A percentile compares a stretch with the other conserved stretches of the same genome.
phyloP scores from a whole-genome alignment of 2,797 vertebrate genomes.

The Clamator glandarius region DNA sequence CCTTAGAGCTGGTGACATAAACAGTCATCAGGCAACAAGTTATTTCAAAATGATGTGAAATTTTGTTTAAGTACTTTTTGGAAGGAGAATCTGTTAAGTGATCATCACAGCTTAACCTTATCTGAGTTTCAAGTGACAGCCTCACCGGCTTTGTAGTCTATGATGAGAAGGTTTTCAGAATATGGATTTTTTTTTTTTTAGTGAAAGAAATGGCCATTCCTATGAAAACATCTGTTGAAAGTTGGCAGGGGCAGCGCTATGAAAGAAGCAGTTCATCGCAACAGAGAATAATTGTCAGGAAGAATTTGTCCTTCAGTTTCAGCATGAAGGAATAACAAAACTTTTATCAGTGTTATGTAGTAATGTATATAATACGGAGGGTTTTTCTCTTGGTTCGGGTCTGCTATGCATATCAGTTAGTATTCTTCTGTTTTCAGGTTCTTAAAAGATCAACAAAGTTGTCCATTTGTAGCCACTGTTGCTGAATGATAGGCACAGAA shows the following conservation, averaged over 20 bases:
- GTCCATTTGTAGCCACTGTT: not conserved
- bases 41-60: conserved; percentile 78
- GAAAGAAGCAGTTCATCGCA: conserved; percentile 81
- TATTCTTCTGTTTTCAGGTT: not conserved
- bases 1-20: conserved; percentile 74
- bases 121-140: conserved; percentile 80
- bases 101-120: conserved; percentile 80
- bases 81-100: conserved; percentile 73
- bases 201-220: conserved; percentile 69
- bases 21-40: conserved; percentile 72
- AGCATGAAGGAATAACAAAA: conserved; percentile 31
- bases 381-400: not conserved
- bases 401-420: not conserved
- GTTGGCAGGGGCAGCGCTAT: conserved; percentile 58
- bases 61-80: conserved; percentile 78
- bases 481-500: not conserved
- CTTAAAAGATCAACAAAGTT: not conserved
- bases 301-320: conserved; percentile 56
- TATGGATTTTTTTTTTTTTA: conserved; percentile 71
- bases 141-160: conserved; percentile 78
- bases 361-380: not conserved
- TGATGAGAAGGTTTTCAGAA: conserved; percentile 73
- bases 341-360: not conserved
- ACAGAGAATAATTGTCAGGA: conserved; percentile 74
- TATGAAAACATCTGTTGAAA: conserved; percentile 67